These are phyloP conservation scores for Hemicentrotus pulcherrimus DNA, from an alignment of 35 echinoderm and acorn worm species.

Conservation along the genomic window DNA sequence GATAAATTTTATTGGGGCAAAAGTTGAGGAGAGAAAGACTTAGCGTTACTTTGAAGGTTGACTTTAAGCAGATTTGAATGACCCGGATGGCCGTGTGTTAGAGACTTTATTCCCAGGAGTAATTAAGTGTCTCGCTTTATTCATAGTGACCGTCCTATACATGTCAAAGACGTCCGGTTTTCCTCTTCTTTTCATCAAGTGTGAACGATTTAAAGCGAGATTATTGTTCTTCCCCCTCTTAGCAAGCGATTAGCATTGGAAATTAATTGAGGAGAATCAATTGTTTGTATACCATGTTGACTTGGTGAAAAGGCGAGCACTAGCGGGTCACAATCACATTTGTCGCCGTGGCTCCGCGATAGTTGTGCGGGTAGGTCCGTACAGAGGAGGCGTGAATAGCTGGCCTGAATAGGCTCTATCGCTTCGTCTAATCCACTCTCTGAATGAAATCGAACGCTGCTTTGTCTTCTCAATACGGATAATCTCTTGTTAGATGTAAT, in stretches of 20 bases:
- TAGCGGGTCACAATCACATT: neutral
- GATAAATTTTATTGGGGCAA: neutral
- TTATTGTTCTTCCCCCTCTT: neutral
- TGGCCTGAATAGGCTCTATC: neutral
- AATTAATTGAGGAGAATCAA: neutral
- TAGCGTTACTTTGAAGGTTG: neutral
- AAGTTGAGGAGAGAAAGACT: neutral
- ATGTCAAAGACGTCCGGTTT: neutral
- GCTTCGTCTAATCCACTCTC: neutral
- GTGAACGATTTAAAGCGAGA: neutral
- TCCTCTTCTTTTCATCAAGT: neutral
- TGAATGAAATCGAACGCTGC: neutral
- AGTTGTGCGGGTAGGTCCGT: neutral
- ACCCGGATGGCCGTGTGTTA: neutral
- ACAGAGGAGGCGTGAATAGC: neutral
- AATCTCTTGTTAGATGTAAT: slow-evolving; percentile 58
- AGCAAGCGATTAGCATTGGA: neutral
- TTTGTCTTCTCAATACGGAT: slow-evolving; percentile 31
- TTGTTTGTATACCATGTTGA: neutral
- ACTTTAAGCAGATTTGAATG: neutral
- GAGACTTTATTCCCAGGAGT: neutral
- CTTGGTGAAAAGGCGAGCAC: neutral
- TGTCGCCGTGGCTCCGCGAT: neutral
- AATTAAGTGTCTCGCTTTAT: neutral
- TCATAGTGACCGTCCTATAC: neutral